Conservation (phyloP, 2,113 vertebrate genomes). For the Apteryx mantelli region DNA sequence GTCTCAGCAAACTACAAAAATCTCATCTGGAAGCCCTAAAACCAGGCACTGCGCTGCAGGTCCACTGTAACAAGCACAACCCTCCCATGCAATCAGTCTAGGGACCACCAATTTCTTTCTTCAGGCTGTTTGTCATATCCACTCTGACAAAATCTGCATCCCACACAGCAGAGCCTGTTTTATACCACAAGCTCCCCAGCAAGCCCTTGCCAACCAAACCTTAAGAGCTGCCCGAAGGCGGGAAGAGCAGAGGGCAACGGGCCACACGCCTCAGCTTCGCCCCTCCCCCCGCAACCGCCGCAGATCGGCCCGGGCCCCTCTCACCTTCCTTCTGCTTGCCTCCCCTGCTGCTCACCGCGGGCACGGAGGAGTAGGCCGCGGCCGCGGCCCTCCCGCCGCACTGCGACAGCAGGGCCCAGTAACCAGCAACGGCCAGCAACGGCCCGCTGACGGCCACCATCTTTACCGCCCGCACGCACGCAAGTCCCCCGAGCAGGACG, state of each 20-base stretch:
- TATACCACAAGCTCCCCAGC: not conserved
- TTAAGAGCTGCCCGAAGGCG: not conserved
- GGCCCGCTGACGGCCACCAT: not conserved
- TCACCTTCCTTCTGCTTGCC: not conserved
- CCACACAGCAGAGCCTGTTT: accelerated
- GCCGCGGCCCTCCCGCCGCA: not conserved
- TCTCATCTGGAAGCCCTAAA: not conserved
- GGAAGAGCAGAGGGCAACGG: accelerated
- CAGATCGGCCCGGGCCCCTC: not conserved
- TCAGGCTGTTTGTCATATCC: not conserved
- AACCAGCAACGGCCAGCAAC: accelerated
- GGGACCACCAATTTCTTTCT: no score
- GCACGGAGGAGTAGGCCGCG: not conserved
- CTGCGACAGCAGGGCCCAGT: not conserved
- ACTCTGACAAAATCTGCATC: not conserved
- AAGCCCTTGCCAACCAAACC: accelerated
- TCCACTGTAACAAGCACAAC: not conserved
- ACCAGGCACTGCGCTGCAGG: accelerated
- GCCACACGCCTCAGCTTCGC: no score
- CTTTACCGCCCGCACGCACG: accelerated
- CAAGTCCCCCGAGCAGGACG: not conserved
- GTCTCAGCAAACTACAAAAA: accelerated
- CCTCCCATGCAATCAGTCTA: no score
- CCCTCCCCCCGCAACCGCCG: no score
- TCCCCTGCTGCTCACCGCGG: not conserved